Conservation (phyloP, 2,113 vertebrate genomes). For the Redunca redunca region DNA sequence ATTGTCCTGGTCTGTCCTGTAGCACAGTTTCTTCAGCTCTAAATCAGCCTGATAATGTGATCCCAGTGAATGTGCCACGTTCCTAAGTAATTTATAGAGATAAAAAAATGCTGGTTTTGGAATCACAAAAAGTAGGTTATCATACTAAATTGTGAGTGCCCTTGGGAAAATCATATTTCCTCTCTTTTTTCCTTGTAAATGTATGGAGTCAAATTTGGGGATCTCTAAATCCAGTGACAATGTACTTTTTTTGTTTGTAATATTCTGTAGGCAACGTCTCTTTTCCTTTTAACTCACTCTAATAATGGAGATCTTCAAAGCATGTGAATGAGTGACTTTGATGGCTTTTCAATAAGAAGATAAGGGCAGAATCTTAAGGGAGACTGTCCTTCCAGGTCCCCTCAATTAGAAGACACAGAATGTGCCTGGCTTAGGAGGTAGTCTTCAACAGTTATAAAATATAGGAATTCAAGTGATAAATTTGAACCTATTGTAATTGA, state of each 20-base stretch:
- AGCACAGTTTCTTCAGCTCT: neutral
- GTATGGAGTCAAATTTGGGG: neutral
- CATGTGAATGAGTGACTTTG: neutral
- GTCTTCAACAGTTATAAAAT: neutral
- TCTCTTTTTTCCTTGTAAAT: neutral
- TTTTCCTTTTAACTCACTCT: neutral
- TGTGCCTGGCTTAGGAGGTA: neutral
- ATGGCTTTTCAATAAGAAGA: neutral
- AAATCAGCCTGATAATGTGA: neutral
- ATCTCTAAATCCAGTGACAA: neutral
- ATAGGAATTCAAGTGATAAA: neutral
- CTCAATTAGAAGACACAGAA: neutral
- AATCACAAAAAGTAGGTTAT: neutral
- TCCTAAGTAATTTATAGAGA: neutral
- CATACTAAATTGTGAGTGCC: neutral
- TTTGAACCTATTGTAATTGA: neutral
- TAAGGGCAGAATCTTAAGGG: neutral
- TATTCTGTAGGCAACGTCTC: neutral
- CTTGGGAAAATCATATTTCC: neutral
- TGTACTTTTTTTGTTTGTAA: neutral
- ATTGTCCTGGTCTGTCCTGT: neutral
- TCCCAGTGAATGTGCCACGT: neutral
- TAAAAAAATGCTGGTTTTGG: conserved; percentile 5
- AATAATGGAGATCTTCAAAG: neutral
- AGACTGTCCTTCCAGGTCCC: neutral